A percentile compares a stretch with the other conserved stretches of the same genome.
Evolutionary conservation across 1,140 invertebrate genomes (phyloP).

Genomic region (Amphibalanus amphitrite): DNA sequence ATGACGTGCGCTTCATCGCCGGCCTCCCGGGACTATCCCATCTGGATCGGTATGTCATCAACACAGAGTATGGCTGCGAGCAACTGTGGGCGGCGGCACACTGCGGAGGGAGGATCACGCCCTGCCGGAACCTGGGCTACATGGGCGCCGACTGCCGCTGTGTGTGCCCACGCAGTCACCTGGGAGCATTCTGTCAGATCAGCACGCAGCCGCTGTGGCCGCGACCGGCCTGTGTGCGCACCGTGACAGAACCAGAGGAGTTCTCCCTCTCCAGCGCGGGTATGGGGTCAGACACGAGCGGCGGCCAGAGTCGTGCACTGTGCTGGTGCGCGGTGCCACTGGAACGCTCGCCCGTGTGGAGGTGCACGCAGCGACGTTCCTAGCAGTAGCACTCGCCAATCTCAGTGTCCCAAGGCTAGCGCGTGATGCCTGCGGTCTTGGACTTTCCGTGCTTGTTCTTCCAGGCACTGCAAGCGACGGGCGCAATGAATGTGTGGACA

Average conservation of each 20-base stretch:
- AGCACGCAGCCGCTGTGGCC: background rate
- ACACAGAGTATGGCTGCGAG: slow-evolving; percentile 9
- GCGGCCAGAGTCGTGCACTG: background rate
- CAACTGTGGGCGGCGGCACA: background rate
- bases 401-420: background rate
- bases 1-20: background rate
- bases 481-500: background rate
- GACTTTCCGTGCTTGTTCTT: background rate
- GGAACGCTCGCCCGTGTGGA: background rate
- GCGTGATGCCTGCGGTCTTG: background rate
- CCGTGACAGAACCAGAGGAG: background rate
- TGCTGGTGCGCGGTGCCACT: background rate
- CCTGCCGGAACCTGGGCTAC: slow-evolving; percentile 8
- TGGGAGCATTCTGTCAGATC: background rate
- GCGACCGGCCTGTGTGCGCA: background rate
- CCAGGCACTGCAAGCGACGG: background rate
- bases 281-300: background rate
- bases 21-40: slow-evolving; percentile 1
- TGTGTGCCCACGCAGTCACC: background rate
- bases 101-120: background rate
- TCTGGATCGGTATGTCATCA: slow-evolving; percentile 8
- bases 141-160: slow-evolving; percentile 7
- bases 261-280: background rate
- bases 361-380: background rate
- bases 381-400: background rate